Conservation (phyloP, 2,888 invertebrate species). For the Autographa gamma region DNA sequence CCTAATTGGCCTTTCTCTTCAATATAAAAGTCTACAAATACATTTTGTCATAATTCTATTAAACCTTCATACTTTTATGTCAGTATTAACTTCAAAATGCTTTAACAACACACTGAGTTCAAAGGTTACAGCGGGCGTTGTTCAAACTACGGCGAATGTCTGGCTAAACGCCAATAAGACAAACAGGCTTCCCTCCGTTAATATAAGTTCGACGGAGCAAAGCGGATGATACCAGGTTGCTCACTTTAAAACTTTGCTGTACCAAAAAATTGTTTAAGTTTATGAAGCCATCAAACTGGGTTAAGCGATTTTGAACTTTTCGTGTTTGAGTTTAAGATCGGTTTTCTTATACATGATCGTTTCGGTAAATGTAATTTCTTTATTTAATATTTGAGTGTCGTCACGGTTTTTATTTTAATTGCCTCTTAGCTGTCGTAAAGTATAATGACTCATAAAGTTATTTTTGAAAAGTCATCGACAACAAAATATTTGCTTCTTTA, state of each 20-base stretch:
- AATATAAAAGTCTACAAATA: too few relatives aligned
- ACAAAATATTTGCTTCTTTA: too few relatives aligned
- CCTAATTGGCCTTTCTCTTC: background rate
- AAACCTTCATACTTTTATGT: background rate
- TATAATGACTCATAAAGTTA: too few relatives aligned
- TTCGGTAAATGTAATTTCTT: background rate
- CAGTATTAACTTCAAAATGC: conserved; percentile 19
- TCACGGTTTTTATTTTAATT: too few relatives aligned
- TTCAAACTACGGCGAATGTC: conserved; percentile 30
- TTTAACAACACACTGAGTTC: conserved; percentile 35
- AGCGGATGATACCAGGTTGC: conserved; percentile 30
- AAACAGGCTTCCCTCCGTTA: conserved; percentile 35
- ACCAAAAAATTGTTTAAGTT: conserved; percentile 1
- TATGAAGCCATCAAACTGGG: background rate
- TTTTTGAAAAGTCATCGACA: too few relatives aligned
- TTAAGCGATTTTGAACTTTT: background rate
- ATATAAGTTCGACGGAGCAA: conserved; percentile 33
- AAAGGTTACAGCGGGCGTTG: conserved; percentile 25
- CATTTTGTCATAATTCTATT: background rate
- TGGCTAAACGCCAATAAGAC: conserved; percentile 50
- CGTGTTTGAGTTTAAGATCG: too few relatives aligned
- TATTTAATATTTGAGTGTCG: too few relatives aligned
- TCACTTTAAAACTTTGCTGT: conserved; percentile 20
- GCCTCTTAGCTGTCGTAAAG: too few relatives aligned
- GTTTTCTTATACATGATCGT: background rate